Percentiles rank a stretch among this genome's conserved stretches.
Evolutionary conservation across 1,140 invertebrate genomes (phyloP).

Genomic region (Pseudomyrmex flavicornis): DNA sequence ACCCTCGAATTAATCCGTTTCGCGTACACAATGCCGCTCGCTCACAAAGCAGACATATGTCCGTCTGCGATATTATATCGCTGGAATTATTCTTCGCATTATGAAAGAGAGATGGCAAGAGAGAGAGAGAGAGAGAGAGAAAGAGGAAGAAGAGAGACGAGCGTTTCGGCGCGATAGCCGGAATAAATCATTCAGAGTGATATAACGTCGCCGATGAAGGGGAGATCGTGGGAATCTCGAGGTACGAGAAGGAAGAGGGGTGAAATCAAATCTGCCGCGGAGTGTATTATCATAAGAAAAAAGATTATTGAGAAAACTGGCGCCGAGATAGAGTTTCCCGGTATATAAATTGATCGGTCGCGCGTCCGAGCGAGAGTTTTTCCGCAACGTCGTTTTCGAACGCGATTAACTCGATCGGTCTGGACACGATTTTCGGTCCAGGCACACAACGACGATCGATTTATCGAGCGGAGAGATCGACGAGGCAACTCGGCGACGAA

Average conservation of each 20-base stretch:
- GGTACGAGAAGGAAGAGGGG: neutral
- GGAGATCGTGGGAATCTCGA: conserved; percentile 17
- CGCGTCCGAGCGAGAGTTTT: conserved; percentile 25
- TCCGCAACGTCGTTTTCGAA: conserved; percentile 35
- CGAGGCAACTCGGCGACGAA: neutral
- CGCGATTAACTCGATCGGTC: conserved; percentile 38
- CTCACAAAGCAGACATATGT: conserved; percentile 54
- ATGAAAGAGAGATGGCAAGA: conserved; percentile 26
- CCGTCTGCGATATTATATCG: neutral
- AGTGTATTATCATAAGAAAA: conserved; percentile 35
- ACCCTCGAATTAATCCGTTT: conserved; percentile 65
- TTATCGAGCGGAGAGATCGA: conserved; percentile 30
- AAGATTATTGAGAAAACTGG: conserved; percentile 33
- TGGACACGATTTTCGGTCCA: conserved; percentile 34
- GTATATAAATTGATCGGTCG: conserved; percentile 48
- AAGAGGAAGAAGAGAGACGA: neutral
- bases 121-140: conserved; percentile 8
- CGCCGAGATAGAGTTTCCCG: conserved; percentile 26
- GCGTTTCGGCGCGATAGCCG: conserved; percentile 42
- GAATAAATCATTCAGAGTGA: conserved; percentile 58
- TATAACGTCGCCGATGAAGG: conserved; percentile 32
- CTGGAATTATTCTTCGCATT: conserved; percentile 66
- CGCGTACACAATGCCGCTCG: conserved; percentile 51
- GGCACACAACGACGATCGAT: conserved; percentile 25
- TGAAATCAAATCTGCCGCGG: conserved; percentile 55